Evolutionary conservation across 2,113 vertebrate genomes (phyloP).

Genomic region (Callipepla californica): DNA sequence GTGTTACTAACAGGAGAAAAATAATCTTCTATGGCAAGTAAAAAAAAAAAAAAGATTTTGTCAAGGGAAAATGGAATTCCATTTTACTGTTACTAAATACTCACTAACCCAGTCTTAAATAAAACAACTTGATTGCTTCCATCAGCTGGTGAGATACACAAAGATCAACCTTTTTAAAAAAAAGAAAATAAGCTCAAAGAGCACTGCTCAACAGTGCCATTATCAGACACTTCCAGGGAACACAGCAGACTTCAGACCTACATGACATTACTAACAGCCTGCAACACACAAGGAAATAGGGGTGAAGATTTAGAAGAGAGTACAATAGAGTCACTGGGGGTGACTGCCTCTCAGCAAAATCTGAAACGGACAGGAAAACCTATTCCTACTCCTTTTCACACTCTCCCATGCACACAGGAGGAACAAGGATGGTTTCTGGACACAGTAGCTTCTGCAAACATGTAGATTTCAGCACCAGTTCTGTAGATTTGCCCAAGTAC

Average conservation of each 20-base stretch:
- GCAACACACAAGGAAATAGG: background rate
- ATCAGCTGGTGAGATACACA: background rate
- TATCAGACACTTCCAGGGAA: background rate
- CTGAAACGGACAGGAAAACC: background rate
- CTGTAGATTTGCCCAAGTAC: background rate
- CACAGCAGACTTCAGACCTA: conserved; percentile 11
- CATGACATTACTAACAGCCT: background rate
- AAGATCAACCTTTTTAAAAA: background rate
- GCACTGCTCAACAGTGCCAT: background rate
- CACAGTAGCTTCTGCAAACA: background rate
- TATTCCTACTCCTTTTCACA: background rate
- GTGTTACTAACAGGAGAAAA: background rate
- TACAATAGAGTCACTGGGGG: background rate
- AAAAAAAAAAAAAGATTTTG: background rate
- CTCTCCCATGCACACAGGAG: rapidly evolving
- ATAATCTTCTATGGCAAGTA: rapidly evolving
- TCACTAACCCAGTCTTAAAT: background rate
- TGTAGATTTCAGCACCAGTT: background rate
- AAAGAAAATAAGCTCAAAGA: background rate
- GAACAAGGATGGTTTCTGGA: rapidly evolving
- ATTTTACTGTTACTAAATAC: background rate
- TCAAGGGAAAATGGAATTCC: background rate
- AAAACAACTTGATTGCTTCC: background rate
- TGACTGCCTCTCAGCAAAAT: background rate
- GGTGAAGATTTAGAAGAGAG: background rate